Evolutionary conservation across 2,797 vertebrate species (phyloP).

Genomic region (Peromyscus attwateri): DNA sequence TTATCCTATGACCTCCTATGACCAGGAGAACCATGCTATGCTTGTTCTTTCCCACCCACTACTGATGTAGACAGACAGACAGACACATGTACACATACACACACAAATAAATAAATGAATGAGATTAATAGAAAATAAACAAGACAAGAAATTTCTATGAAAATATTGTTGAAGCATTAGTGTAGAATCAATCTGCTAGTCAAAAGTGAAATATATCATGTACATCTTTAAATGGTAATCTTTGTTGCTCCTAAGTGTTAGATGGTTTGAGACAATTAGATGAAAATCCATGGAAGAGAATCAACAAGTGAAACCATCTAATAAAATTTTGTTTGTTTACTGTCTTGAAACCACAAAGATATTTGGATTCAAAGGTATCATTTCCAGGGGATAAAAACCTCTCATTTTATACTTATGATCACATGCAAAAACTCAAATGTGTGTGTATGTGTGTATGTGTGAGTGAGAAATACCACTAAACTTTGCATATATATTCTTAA

Average conservation of each 20-base stretch:
- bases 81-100: not conserved
- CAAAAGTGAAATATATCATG: constrained; percentile 13
- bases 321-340: not conserved
- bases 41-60: too few species aligned
- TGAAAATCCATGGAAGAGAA: constrained; percentile 32
- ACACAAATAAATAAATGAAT: not conserved
- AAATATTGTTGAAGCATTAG: constrained; percentile 15
- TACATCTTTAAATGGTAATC: not conserved
- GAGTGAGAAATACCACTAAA: not conserved
- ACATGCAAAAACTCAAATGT: not conserved
- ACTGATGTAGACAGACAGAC: not conserved
- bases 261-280: not conserved
- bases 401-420: not conserved
- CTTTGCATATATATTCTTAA: not conserved
- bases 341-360: not conserved
- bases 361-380: not conserved
- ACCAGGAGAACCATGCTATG: too few species aligned
- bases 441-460: not conserved
- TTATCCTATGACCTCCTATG: not conserved
- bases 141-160: not conserved
- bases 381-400: not conserved
- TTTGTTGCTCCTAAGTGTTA: not conserved
- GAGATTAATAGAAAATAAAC: not conserved
- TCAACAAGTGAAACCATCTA: constrained; percentile 26
- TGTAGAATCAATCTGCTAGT: constrained; percentile 8